Conservation (phyloP, 2,888 invertebrate species). For the Pammene fasciana region DNA sequence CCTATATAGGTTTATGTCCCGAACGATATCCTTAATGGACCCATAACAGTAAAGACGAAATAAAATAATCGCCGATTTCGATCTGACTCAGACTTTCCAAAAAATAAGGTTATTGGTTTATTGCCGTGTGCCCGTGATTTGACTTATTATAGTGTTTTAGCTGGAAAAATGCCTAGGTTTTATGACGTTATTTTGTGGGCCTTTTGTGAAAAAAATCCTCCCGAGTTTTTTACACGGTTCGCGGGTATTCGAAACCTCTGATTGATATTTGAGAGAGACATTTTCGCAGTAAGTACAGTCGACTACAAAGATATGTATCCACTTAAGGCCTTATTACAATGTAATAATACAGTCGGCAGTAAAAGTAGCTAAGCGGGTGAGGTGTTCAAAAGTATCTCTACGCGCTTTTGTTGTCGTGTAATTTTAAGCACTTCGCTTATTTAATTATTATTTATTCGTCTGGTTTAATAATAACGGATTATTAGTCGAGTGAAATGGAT, state of each 20-base stretch:
- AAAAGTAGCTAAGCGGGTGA: too few species aligned
- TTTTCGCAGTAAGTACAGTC: too few species aligned
- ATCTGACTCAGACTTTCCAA: slow-evolving; percentile 14
- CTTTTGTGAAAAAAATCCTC: background rate
- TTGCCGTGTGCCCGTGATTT: background rate
- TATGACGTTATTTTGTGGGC: background rate
- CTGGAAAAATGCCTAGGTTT: background rate
- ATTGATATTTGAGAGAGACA: too few species aligned
- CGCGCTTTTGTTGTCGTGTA: too few species aligned
- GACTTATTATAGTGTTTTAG: slow-evolving; percentile 1
- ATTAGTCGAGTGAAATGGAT: too few species aligned
- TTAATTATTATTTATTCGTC: too few species aligned
- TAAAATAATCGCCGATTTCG: slow-evolving; percentile 15
- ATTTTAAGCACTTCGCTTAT: too few species aligned
- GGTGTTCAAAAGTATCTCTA: too few species aligned
- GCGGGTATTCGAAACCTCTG: background rate
- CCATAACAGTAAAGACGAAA: slow-evolving; percentile 20
- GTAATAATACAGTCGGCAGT: too few species aligned
- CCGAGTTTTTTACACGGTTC: background rate
- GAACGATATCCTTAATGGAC: slow-evolving; percentile 20
- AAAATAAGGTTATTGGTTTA: background rate
- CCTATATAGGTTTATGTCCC: slow-evolving; percentile 23
- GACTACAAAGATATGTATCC: too few species aligned
- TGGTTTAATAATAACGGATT: too few species aligned
- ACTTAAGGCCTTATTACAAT: too few species aligned